These are phyloP conservation scores for Gallinago jamesoni DNA, from an alignment of 2,113 vertebrate genomes.

Conservation along the genomic window DNA sequence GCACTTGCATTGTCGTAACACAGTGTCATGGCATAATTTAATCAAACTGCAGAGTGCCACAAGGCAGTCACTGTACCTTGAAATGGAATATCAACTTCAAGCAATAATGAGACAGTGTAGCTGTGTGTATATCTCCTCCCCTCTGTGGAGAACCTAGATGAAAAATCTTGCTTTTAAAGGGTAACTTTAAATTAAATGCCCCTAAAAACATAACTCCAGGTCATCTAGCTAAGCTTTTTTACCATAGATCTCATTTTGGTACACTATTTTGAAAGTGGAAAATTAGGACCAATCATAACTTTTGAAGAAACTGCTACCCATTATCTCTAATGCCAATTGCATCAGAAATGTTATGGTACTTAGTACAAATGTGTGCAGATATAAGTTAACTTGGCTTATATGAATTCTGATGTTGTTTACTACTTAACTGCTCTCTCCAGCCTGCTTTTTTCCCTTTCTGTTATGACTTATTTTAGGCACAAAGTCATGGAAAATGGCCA, in stretches of 20 bases:
- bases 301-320: neutral
- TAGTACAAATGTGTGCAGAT: neutral
- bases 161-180: neutral
- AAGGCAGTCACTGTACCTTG: neutral
- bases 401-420: neutral
- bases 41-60: neutral
- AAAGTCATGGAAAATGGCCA: slow-evolving; percentile 93
- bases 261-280: neutral
- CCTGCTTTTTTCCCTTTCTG: neutral
- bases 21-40: neutral
- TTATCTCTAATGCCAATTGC: neutral
- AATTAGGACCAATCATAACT: neutral
- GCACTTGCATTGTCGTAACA: neutral
- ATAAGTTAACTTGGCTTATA: neutral
- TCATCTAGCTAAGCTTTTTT: neutral
- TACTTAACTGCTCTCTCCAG: neutral
- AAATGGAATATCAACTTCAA: neutral
- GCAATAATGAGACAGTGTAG: neutral
- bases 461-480: slow-evolving; percentile 77
- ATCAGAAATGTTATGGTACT: neutral
- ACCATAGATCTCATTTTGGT: neutral
- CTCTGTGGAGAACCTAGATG: neutral
- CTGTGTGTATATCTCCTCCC: neutral
- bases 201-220: neutral
- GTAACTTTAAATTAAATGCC: neutral